Evolutionary conservation across 2,797 vertebrate genomes (phyloP), one percentile per base, ranked within the genome.

Genomic region (Notolepis coatsorum): DNA sequence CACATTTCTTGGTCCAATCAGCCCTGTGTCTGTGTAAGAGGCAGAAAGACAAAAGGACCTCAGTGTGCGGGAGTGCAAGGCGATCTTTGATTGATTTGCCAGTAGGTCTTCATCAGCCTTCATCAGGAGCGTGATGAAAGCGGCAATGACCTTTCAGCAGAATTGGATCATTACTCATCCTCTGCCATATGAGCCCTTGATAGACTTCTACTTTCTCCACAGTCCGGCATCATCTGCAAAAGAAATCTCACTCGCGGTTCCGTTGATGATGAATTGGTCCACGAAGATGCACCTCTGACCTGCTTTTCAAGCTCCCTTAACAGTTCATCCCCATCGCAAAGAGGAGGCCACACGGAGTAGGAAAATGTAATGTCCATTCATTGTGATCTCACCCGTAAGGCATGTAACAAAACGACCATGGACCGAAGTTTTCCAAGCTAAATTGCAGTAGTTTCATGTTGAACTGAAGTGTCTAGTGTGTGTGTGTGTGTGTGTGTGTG

Each of bases 161-260:
- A 73, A 81, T 84, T 84, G 77, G 75, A 89, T 71, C 68, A 68
- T 72, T 64, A 73, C 53, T 81, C 77, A 81, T 75, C 56, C 52
- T 30, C 58, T 37, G 50, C 37, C 59, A 48, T 64, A 82, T 45
- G 62, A 55, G 30, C 62, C 60, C 54, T 57, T 38, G 18, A 23
- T 69, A 55, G 48, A 80, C 50, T 58, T 60, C 67, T 62, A 30
- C 38, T 61, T 21, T 25, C 13, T 62, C 23, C 23, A 53, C 41
- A 3, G 9, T 42, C 54, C 55, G 54, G 21, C 68, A 37, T 84
- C 60, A 73, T 87, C 74, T 85, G 78, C 31, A 54, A 72, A 79
- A 84, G 49, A 72, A 68, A 80, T 74, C 39, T 77, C 1, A 3
- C 23, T 54, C 31, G 49, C n/a, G 33, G 47, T 23, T 17, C 42